Conservation (phyloP, 2,797 vertebrate species). For the Siniperca obscura region DNA sequence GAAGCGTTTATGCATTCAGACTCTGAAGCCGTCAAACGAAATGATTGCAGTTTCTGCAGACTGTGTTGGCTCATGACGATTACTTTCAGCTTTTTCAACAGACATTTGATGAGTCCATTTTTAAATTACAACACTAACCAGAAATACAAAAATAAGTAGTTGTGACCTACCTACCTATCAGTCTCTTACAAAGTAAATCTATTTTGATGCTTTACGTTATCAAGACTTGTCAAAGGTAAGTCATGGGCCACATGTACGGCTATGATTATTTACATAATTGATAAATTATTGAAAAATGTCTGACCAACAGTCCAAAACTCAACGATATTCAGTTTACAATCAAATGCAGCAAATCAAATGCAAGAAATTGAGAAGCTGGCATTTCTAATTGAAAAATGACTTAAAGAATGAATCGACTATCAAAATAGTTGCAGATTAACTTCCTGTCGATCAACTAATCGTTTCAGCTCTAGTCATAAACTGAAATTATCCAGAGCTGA, state of each 20-base stretch:
- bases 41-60: slow-evolving; percentile 51
- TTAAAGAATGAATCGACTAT: background rate
- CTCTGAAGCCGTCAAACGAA: slow-evolving; percentile 21
- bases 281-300: background rate
- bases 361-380: background rate
- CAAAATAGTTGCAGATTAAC: background rate
- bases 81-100: slow-evolving; percentile 14
- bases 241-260: background rate
- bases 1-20: slow-evolving; percentile 50
- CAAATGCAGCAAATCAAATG: background rate
- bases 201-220: background rate
- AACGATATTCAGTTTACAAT: background rate
- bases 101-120: slow-evolving; percentile 15
- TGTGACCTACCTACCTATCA: background rate
- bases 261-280: too few species aligned
- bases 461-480: background rate
- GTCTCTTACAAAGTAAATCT: background rate
- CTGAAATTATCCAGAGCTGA: background rate
- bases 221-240: background rate
- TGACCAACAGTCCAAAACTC: background rate
- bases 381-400: background rate
- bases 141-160: background rate
- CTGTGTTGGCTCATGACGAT: slow-evolving; percentile 20
- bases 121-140: background rate
- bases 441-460: background rate